Base-by-base conservation (phyloP, 2,797 vertebrate genomes). In the Cygnus olor region DNA sequence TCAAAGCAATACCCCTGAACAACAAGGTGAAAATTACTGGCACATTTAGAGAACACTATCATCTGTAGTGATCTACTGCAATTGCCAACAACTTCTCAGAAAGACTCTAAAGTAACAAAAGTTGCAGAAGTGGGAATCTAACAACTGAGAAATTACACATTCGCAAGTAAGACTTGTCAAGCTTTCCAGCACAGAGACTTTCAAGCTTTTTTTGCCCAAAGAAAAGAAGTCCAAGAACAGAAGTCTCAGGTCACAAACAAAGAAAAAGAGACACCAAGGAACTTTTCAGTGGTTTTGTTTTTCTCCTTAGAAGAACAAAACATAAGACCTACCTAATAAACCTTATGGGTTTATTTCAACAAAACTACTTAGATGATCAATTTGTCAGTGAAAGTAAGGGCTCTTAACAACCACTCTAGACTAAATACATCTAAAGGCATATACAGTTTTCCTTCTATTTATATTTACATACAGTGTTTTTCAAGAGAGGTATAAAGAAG, bases 11-110 rank as follows among this genome's bases (percentile, higher is more conserved):
- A 60, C 1, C 3, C 19, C 4, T 64, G 36, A 77, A 68, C 16
- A 85, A 11, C 24, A 82, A 80, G 17, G 13, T 57, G 60, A 85
- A 82, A 85, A 70, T 38, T 30, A 88, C 27, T 10, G 17, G 28
- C 7, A 51, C 14, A 4, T 78, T 68, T 71, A 80, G 17, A 65
- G 28, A 77, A 60, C 0, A 0, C 1, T 51, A 66, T 0, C 60
- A 42, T 24, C 36, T 47, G 66, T 7, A 56, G 3, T 8, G 15
- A 68, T 53, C 72, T 56, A 66, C 1, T 77, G 9, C 6, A 90
- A 44, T 38, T 57, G 14, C 69, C 32, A 95, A 40, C 6, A 72
- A 21, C 36, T 45, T 53, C 83, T 90, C 36, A 30, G 49, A 61
- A 85, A 68, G 22, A 80, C 12, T 4, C 9, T 15, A 57, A 91